Percentiles rank a stretch among this genome's conserved stretches.
These are phyloP conservation scores for Netelia fuscicornis DNA, from an alignment of 2,888 invertebrate species.

Conservation along the genomic window DNA sequence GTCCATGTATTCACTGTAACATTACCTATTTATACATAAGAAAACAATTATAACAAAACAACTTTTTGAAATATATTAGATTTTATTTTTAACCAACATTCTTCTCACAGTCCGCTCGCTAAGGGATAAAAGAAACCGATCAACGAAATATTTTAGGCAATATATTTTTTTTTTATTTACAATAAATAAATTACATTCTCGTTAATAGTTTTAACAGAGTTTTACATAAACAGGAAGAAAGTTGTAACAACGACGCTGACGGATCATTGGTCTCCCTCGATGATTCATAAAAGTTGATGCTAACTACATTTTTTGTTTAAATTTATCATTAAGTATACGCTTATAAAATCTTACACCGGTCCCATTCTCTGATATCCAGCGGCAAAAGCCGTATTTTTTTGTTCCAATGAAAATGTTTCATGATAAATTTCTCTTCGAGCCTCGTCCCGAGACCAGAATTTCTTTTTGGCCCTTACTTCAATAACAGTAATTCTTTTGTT, in stretches of 20 bases:
- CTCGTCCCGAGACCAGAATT: conserved; percentile 15
- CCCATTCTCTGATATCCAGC: conserved; percentile 78
- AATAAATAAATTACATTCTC: conserved; percentile 82
- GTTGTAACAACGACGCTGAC: conserved; percentile 69
- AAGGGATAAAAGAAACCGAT: background rate
- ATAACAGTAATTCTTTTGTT: background rate
- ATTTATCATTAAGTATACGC: conserved; percentile 63
- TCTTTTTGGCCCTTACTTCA: background rate
- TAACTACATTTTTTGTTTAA: conserved; percentile 49
- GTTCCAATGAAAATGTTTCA: conserved; percentile 70
- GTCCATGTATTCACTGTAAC: background rate
- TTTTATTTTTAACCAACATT: conserved; percentile 40
- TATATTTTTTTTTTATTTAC: conserved; percentile 81
- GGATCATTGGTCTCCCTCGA: conserved; percentile 73
- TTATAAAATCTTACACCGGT: conserved; percentile 79
- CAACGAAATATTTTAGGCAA: conserved; percentile 74
- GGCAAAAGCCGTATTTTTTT: conserved; percentile 73
- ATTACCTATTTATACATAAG: conserved; percentile 34
- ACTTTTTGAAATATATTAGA: conserved; percentile 37
- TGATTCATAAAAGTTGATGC: conserved; percentile 71
- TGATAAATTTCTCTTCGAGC: conserved; percentile 58
- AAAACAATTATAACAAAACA: background rate
- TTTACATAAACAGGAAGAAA: conserved; percentile 64
- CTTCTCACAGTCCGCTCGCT: background rate
- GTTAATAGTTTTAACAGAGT: conserved; percentile 78